Evolutionary conservation across 2,888 invertebrate species (phyloP).

Genomic region (Chrysina gloriosa): DNA sequence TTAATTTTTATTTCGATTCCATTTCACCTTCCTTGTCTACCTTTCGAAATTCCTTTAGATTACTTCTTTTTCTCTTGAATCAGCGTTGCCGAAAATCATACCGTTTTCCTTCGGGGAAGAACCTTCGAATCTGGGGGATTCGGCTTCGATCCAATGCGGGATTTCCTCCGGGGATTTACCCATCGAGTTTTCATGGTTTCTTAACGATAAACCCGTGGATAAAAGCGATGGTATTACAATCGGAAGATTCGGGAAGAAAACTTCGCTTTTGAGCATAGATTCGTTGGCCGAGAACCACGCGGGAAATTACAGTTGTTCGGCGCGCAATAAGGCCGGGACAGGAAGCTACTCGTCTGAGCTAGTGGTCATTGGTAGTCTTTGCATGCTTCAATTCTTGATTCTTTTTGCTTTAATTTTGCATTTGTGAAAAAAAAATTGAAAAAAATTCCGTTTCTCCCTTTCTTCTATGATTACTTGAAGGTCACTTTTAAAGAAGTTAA

Average conservation of each 20-base stretch:
- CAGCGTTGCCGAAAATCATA: conserved; percentile 81
- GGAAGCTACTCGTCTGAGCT: conserved; percentile 67
- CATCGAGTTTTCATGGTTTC: conserved; percentile 79
- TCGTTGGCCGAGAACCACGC: conserved; percentile 67
- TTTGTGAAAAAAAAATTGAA: too few species aligned
- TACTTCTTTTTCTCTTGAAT: not conserved
- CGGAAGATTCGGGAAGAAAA: conserved; percentile 73
- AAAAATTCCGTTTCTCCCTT: too few species aligned
- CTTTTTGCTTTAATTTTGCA: too few species aligned
- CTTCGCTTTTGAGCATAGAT: conserved; percentile 73
- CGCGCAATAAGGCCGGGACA: conserved; percentile 68
- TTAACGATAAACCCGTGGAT: conserved; percentile 71
- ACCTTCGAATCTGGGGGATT: conserved; percentile 68
- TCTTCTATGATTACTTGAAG: too few species aligned
- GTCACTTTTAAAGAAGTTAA: too few species aligned
- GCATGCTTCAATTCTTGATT: too few species aligned
- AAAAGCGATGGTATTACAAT: conserved; percentile 66
- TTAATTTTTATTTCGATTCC: not conserved
- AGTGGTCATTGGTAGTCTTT: conserved; percentile 68
- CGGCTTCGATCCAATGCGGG: conserved; percentile 68
- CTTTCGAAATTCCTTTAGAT: conserved; percentile 2
- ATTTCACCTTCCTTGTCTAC: conserved; percentile 27
- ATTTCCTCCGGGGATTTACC: conserved; percentile 82
- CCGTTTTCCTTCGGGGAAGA: conserved; percentile 80
- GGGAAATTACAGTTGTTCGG: conserved; percentile 70